Evolutionary conservation across 2,113 vertebrate genomes (phyloP).

Genomic region (Pluvianellus socialis): DNA sequence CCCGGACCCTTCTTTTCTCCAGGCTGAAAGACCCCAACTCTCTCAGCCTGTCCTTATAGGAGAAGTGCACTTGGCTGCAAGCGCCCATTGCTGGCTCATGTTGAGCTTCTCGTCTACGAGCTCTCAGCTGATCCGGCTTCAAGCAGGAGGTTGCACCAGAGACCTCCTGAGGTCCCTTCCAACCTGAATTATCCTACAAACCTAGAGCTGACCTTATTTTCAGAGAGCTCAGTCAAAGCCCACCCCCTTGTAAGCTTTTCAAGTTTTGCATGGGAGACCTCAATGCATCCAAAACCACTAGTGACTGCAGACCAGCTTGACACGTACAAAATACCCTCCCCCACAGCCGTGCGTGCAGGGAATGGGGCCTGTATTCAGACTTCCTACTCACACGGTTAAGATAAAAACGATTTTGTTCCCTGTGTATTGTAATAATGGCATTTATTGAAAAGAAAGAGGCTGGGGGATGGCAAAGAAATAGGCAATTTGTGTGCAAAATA

Average conservation of each 20-base stretch:
- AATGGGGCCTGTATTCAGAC: not conserved
- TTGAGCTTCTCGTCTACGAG: no score
- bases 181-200: not conserved
- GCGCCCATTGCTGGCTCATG: no score
- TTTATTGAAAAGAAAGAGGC: not conserved
- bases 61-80: no score
- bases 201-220: not conserved
- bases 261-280: not conserved
- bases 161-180: not conserved
- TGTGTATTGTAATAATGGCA: not conserved
- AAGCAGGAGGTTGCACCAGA: not conserved
- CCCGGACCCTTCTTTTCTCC: no score
- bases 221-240: not conserved
- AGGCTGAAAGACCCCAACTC: no score
- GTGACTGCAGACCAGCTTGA: not conserved
- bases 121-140: not conserved
- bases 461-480: not conserved
- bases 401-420: not conserved
- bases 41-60: no score
- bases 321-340: not conserved
- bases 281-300: not conserved
- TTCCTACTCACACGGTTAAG: not conserved
- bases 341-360: not conserved
- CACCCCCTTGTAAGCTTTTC: not conserved
- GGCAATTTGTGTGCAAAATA: conserved; percentile 14